Evolutionary conservation across 2,888 invertebrate genomes (phyloP), one percentile per base, ranked within the genome.

Genomic region (Griposia aprilina): DNA sequence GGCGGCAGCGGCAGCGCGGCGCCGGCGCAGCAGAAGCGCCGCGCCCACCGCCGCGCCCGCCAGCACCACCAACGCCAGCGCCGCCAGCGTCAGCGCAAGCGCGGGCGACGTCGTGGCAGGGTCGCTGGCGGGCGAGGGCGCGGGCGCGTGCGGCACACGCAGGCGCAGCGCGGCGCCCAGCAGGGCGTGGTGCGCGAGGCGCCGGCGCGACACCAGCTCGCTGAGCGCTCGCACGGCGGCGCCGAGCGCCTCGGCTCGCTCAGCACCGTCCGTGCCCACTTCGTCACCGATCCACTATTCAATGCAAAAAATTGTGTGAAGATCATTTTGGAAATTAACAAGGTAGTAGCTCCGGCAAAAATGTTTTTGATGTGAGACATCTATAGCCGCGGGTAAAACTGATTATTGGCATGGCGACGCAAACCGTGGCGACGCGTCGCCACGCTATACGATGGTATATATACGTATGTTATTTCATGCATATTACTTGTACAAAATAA

Each of bases 241-340:
- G 69, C 91, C 92, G 71, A 95, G 91, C 48, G 93, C 92, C 60
- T 88, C 90, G n/a, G 90, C 92, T 52, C 91, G 92, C 55, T 85
- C 88, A 5, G 90, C 92, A 15, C 91, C 91, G 45, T 92, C 93
- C 17, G 90, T 88, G 65, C 94, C 95, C 67, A 94, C 94, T 72
- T 96, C 96, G 76, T 95, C 95, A 3, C 96, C 95, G 81, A 94
- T 94, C 96, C 96, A 96, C 96, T 96, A 92, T 26, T 73, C 8
- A 80, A 63, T 15, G 23, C 11, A n/a, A 36, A 59, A 55, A 2
- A 62, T 8, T 23, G 48, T 11, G 15, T 41, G 7, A 52, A 50
- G 1, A 30, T 26, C 13, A 23, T 74, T 26, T 45, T 20, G 11
- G 8, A 36, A 67, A 36, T 59, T 17, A 55, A 20, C 0, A 1